Conservation (phyloP, 2,797 vertebrate genomes). For the Myotis myotis region DNA sequence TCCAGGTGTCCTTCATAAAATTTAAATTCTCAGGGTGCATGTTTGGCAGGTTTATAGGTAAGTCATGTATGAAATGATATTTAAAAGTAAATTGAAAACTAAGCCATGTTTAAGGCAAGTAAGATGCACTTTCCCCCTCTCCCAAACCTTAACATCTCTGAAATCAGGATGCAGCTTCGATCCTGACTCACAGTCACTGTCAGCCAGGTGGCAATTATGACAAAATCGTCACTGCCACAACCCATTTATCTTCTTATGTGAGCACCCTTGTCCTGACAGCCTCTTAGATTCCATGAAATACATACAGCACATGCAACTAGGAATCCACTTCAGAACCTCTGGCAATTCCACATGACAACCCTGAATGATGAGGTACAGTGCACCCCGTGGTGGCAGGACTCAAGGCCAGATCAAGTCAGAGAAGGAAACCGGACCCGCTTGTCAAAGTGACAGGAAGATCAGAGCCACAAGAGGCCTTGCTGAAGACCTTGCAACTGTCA, state of each 20-base stretch:
- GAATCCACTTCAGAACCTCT: neutral
- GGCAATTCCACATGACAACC: neutral
- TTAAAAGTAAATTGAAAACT: neutral
- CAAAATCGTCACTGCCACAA: neutral
- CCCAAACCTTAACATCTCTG: neutral
- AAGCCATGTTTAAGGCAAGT: neutral
- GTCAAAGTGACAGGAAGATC: neutral
- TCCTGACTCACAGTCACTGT: accelerated
- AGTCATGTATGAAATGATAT: neutral
- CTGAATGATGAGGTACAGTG: neutral
- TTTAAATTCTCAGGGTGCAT: neutral
- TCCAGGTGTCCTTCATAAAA: neutral
- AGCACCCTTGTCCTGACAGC: accelerated
- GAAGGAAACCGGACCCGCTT: no score
- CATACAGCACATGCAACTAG: accelerated
- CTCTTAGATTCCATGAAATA: accelerated
- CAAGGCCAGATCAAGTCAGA: neutral
- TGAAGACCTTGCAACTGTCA: accelerated
- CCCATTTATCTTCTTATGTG: neutral
- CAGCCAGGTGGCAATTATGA: neutral
- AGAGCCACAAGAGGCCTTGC: neutral
- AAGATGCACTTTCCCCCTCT: no score
- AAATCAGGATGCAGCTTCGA: neutral
- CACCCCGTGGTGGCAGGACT: accelerated
- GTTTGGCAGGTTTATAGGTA: neutral